Evolutionary conservation across 2,888 invertebrate genomes (phyloP).

Genomic region (Andrena dorsata): DNA sequence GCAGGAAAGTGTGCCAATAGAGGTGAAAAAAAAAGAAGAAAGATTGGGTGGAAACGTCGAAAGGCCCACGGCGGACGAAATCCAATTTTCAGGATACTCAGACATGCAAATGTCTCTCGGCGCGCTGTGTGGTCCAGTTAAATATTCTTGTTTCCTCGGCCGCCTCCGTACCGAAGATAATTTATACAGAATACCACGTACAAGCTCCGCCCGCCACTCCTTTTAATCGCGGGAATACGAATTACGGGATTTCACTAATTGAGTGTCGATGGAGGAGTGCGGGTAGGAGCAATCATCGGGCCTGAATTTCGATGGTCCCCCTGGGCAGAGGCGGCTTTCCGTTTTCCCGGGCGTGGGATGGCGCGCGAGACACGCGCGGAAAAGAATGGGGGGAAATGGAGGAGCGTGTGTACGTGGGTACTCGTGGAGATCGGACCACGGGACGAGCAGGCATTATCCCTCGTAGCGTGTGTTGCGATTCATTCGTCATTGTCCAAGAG

Average conservation of each 20-base stretch:
- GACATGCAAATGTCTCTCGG: conserved; percentile 35
- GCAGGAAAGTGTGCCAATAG: conserved; percentile 62
- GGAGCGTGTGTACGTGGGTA: conserved; percentile 29
- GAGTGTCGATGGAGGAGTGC: neutral
- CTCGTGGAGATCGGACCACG: conserved; percentile 36
- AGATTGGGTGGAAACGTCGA: conserved; percentile 17
- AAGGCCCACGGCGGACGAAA: conserved; percentile 19
- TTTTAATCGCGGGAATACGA: too few relatives aligned
- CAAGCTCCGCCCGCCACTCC: too few relatives aligned
- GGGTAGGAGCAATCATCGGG: conserved; percentile 5
- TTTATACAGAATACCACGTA: neutral
- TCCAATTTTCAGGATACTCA: conserved; percentile 46
- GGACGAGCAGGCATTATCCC: conserved; percentile 65
- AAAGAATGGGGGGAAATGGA: conserved; percentile 40
- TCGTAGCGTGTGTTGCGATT: conserved; percentile 56
- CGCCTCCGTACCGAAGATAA: neutral
- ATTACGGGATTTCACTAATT: neutral
- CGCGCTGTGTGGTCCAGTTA: conserved; percentile 28
- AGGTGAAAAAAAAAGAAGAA: neutral
- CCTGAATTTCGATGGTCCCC: conserved; percentile 3
- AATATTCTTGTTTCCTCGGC: conserved; percentile 1
- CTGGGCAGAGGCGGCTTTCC: conserved; percentile 21
- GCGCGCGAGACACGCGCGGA: conserved; percentile 15
- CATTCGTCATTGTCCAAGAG: conserved; percentile 69
- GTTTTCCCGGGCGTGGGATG: conserved; percentile 38